A percentile compares a stretch with the other conserved stretches of the same genome.
These are phyloP conservation scores for Theodoxus fluviatilis DNA, from an alignment of 2,888 invertebrate species.

Conservation along the genomic window DNA sequence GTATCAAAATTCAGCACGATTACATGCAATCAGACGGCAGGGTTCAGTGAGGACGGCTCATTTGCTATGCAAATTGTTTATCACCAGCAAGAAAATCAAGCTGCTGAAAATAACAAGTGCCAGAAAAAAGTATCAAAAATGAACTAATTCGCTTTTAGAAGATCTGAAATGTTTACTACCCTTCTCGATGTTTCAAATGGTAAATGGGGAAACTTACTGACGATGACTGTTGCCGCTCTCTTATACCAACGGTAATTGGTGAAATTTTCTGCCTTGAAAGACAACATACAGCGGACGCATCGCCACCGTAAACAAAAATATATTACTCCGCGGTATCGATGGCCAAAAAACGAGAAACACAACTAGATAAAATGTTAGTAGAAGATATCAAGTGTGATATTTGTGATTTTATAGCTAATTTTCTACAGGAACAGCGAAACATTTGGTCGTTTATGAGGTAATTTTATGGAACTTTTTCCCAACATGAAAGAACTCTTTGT, in stretches of 20 bases:
- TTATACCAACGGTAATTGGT: constrained; percentile 26
- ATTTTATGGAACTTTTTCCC: constrained; percentile 23
- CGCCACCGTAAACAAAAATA: constrained; percentile 61
- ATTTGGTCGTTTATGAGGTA: background rate
- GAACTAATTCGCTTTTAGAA: too few species aligned
- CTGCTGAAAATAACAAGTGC: constrained; percentile 17
- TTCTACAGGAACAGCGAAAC: background rate
- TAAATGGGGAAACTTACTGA: constrained; percentile 21
- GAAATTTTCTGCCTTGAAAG: constrained; percentile 32
- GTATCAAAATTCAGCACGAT: constrained; percentile 24
- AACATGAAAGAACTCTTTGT: constrained; percentile 41
- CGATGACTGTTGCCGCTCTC: constrained; percentile 22
- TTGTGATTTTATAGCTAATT: background rate
- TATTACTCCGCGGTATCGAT: constrained; percentile 46
- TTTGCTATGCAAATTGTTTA: constrained; percentile 44
- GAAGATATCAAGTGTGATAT: background rate
- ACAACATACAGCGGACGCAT: constrained; percentile 52
- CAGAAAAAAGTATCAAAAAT: too few species aligned
- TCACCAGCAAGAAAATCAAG: constrained; percentile 27
- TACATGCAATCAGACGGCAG: constrained; percentile 24
- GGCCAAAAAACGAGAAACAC: too few species aligned
- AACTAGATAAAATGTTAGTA: constrained; percentile 10
- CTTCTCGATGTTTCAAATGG: too few species aligned
- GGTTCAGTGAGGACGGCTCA: constrained; percentile 35
- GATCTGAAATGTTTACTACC: too few species aligned